Evolutionary conservation across 2,113 vertebrate species (phyloP).

Genomic region (Onychostruthus taczanowskii): DNA sequence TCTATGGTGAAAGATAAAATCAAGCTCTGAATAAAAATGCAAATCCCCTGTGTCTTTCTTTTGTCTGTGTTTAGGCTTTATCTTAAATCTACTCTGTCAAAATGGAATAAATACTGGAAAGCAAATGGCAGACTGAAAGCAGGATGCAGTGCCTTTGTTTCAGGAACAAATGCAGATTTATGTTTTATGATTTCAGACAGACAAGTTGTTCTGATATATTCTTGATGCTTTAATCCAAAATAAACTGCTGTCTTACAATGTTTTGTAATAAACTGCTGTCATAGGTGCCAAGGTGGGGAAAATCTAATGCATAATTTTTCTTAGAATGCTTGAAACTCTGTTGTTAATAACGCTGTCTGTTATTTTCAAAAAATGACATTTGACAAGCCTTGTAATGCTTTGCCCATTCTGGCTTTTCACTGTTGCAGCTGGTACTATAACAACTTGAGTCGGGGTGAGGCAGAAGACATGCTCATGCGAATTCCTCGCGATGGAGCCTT

Average conservation of each 20-base stretch:
- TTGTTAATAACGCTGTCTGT: not conserved
- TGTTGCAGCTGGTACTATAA: slow-evolving; percentile 90
- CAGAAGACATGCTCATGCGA: slow-evolving; percentile 92
- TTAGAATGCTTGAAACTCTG: not conserved
- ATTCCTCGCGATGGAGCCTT: slow-evolving; percentile 96
- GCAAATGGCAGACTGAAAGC: not conserved
- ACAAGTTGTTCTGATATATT: not conserved
- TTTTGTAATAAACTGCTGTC: not conserved
- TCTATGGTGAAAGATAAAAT: not conserved
- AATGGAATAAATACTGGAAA: not conserved
- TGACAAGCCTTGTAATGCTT: not conserved
- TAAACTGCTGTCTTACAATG: not conserved
- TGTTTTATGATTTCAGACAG: not conserved
- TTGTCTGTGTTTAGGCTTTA: not conserved
- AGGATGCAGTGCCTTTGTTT: not conserved
- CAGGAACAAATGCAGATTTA: not conserved
- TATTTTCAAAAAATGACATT: not conserved
- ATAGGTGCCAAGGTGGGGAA: not conserved
- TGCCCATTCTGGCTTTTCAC: not conserved
- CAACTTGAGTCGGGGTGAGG: slow-evolving; percentile 91
- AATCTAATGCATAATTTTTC: not conserved
- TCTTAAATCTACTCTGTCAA: not conserved
- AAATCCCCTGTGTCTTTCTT: not conserved
- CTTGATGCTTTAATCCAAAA: not conserved
- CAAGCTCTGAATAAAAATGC: not conserved